These are phyloP conservation scores for Protobothrops mucrosquamatus DNA, from an alignment of 2,113 vertebrate genomes.

Conservation along the genomic window DNA sequence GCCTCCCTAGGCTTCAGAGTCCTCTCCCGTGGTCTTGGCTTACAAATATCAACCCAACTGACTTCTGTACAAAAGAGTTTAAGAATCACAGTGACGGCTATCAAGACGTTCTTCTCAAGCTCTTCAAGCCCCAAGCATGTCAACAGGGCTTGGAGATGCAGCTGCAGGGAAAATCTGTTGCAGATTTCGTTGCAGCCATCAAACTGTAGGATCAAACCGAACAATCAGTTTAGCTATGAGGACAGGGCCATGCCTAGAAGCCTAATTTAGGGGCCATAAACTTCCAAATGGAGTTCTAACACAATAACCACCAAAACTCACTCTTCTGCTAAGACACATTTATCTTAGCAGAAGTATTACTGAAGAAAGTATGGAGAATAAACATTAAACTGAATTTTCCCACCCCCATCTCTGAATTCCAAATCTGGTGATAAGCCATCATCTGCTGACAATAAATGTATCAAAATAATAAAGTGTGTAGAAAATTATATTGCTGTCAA, in stretches of 20 bases:
- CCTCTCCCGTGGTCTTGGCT: not conserved
- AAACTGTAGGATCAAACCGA: not conserved
- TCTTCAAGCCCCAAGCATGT: not conserved
- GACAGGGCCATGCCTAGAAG: not conserved
- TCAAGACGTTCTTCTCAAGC: not conserved
- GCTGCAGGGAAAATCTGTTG: not conserved
- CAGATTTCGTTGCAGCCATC: not conserved
- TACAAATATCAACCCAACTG: not conserved
- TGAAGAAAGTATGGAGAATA: conserved; percentile 55
- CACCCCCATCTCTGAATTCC: conserved; percentile 36
- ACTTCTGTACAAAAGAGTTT: not conserved
- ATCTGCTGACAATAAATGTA: conserved; percentile 68
- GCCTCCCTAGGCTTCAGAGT: not conserved
- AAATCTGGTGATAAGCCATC: conserved; percentile 63
- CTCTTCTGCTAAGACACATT: conserved; percentile 8
- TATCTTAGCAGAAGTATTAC: conserved; percentile 51
- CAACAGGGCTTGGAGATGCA: not conserved
- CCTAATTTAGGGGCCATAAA: conserved; percentile 21
- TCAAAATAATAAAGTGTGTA: conserved; percentile 74
- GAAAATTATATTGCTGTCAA: conserved; percentile 74
- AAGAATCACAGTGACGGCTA: not conserved
- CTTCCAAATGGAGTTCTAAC: conserved; percentile 24
- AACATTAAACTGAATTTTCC: conserved; percentile 55
- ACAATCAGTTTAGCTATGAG: not conserved
- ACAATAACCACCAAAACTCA: conserved; percentile 29